These are phyloP conservation scores for Itoplectis maculator DNA, from an alignment of 2,888 invertebrate genomes.

Conservation along the genomic window DNA sequence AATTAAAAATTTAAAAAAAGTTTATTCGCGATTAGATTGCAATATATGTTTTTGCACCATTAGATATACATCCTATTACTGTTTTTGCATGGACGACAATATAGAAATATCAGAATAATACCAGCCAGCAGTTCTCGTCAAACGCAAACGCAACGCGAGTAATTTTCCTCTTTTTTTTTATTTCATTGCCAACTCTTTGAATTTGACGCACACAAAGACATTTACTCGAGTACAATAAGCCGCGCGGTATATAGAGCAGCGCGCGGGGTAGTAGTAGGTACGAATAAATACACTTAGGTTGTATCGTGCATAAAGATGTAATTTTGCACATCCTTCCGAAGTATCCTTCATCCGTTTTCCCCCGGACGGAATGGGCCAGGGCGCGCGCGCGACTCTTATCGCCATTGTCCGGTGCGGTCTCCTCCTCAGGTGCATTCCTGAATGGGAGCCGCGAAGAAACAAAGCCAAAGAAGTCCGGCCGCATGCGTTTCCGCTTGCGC, in stretches of 20 bases:
- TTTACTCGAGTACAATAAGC: background rate
- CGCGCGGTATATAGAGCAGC: background rate
- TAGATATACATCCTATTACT: too few relatives aligned
- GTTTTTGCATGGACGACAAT: too few relatives aligned
- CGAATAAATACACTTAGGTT: background rate
- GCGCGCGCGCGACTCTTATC: conserved; percentile 53
- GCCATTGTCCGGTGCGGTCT: conserved; percentile 69
- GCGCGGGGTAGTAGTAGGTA: background rate
- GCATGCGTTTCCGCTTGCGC: conserved; percentile 82
- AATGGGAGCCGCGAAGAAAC: conserved; percentile 76
- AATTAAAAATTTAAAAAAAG: too few relatives aligned
- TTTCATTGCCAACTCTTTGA: background rate
- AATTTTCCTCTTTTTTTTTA: too few relatives aligned
- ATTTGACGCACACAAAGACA: background rate
- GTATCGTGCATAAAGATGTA: conserved; percentile 11
- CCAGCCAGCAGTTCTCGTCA: too few relatives aligned
- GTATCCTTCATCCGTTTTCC: conserved; percentile 68
- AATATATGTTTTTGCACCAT: too few relatives aligned
- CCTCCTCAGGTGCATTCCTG: conserved; percentile 80
- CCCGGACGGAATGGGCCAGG: conserved; percentile 48
- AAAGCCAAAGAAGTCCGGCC: conserved; percentile 70
- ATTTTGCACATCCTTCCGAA: conserved; percentile 79
- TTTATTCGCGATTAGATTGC: too few relatives aligned
- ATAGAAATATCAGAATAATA: too few relatives aligned
- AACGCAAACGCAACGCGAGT: too few relatives aligned